A percentile compares a stretch with the other conserved stretches of the same genome.
Conservation (phyloP, 2,888 invertebrate species). For the Geotrupes spiniger region DNA sequence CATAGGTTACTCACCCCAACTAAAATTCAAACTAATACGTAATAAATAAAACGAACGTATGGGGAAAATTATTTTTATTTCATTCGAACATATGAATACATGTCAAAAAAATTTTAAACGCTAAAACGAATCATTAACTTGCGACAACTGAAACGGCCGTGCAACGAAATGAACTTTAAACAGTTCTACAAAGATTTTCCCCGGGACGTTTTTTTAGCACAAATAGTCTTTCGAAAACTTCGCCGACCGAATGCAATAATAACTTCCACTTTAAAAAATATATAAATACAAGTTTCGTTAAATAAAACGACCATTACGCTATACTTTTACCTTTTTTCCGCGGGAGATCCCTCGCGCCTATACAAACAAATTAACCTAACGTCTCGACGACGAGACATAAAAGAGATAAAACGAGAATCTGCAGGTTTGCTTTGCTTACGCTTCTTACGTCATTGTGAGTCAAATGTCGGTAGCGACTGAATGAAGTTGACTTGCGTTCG, state of each 20-base stretch:
- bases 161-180: conserved; percentile 31
- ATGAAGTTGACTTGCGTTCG: too few species aligned
- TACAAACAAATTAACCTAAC: too few species aligned
- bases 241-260: conserved; percentile 8
- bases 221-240: conserved; percentile 7
- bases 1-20: too few species aligned
- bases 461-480: too few species aligned
- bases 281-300: conserved; percentile 5
- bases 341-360: too few species aligned
- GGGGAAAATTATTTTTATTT: conserved; percentile 7
- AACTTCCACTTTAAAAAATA: conserved; percentile 9
- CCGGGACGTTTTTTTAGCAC: conserved; percentile 13
- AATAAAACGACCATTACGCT: conserved; percentile 5
- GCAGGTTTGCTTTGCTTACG: too few species aligned
- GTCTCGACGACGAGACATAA: too few species aligned
- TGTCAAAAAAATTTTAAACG: conserved; percentile 1
- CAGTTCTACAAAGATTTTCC: conserved; percentile 21
- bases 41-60: conserved; percentile 3
- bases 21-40: neutral
- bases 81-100: conserved; percentile 9
- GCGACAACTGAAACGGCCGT: neutral
- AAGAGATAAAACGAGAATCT: too few species aligned
- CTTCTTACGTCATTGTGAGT: too few species aligned
- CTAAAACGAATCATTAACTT: conserved; percentile 2
- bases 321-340: conserved; percentile 6